A percentile compares a stretch with the other conserved stretches of the same genome.
Evolutionary conservation across 2,888 invertebrate genomes (phyloP).

Genomic region (Microchrysa polita): DNA sequence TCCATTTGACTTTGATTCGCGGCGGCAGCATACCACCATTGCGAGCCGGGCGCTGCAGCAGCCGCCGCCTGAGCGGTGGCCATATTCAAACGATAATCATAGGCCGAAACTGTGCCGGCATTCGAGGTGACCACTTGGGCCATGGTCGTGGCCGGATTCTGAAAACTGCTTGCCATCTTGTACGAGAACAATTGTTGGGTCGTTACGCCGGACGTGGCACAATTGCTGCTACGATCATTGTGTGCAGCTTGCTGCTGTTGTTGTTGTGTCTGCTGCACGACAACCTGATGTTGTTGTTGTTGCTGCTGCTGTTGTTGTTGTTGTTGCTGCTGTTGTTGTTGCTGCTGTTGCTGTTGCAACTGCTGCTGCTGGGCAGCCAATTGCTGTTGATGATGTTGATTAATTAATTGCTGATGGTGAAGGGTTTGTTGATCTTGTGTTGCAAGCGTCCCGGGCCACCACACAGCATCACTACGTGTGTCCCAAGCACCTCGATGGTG

Average conservation of each 20-base stretch:
- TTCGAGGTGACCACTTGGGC: slow-evolving; percentile 72
- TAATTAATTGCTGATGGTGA: slow-evolving; percentile 66
- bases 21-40: slow-evolving; percentile 81
- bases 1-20: slow-evolving; percentile 67
- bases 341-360: slow-evolving; percentile 56
- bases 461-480: slow-evolving; percentile 70
- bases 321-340: slow-evolving; percentile 57
- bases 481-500: slow-evolving; percentile 74
- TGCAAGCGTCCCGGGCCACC: slow-evolving; percentile 69
- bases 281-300: slow-evolving; percentile 64
- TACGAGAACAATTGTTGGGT: slow-evolving; percentile 83
- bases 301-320: slow-evolving; percentile 65
- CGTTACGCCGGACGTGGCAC: slow-evolving; percentile 69
- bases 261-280: slow-evolving; percentile 64
- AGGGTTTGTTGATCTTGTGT: slow-evolving; percentile 66
- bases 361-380: slow-evolving; percentile 62
- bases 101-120: slow-evolving; percentile 71
- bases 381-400: slow-evolving; percentile 68
- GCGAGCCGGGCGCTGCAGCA: slow-evolving; percentile 67
- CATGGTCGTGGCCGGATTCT: slow-evolving; percentile 75
- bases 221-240: slow-evolving; percentile 68
- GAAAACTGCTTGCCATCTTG: slow-evolving; percentile 87
- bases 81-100: slow-evolving; percentile 79
- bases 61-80: slow-evolving; percentile 65
- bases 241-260: slow-evolving; percentile 65